Evolutionary conservation across 2,888 invertebrate genomes (phyloP), one percentile per base, ranked within the genome.

Genomic region (Pseudococcus viburni): DNA sequence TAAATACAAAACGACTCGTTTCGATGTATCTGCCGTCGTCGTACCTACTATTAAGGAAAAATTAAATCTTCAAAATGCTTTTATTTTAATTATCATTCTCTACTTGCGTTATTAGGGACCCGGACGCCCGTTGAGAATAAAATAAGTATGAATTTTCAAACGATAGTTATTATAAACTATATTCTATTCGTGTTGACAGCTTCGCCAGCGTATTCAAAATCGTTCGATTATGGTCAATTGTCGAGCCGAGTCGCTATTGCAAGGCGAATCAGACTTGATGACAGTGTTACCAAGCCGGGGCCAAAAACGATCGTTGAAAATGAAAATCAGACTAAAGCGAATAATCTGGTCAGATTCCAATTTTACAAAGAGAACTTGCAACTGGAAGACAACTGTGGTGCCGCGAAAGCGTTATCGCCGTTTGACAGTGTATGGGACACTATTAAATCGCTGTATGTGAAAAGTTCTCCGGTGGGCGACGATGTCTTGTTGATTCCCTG

Each of bases 1-100:
- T 87, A 87, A 87, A 55, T 80, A 80, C 55, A 26, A 73, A 73
- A 73, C 39, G 33, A 39, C 33, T 33, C 26, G 33, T 73, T 26
- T 73, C 39, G 73, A 73, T 33, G 73, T 73, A 39, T 51, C 51
- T 84, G 26, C 84, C 19, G 42, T 83, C 59, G 19, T 59, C 26
- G 9, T 3, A 19, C 4, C 55, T 59, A n/a, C n/a, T n/a, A 59
- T 33, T 33, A 59, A 59, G 11, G 19, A 19, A 59, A 59, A 51
- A 51, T 17, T 19, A n/a, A 59, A 59, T 59, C 59, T 5, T 59
- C 19, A 19, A 19, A 59, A 59, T 59, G 59, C 59, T 59, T 19
- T 19, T 5, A 19, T 19, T 59, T 59, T 59, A 5, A 59, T 59
- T 19, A 19, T 19, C 11, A 9, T 59, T 19, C 5, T 19, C 8